These are phyloP conservation scores for Leptoteleia sp. DNA, from an alignment of 1,140 invertebrate species.

Conservation along the genomic window DNA sequence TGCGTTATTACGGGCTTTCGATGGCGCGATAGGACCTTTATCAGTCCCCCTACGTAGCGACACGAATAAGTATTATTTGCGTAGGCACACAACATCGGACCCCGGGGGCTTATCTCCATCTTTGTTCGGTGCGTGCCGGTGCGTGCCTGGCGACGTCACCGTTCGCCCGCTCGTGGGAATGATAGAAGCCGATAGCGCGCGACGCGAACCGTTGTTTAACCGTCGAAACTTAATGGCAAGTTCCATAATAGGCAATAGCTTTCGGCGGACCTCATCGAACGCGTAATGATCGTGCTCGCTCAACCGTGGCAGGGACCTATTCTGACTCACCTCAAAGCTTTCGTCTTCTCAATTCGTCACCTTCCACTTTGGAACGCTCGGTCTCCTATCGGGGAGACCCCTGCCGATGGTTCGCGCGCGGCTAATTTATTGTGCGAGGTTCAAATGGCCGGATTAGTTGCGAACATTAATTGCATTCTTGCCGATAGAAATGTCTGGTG, in stretches of 20 bases:
- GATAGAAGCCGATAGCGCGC: constrained; percentile 63
- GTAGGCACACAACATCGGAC: too few species aligned
- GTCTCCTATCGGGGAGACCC: constrained; percentile 38
- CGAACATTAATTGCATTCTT: too few species aligned
- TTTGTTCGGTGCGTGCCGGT: constrained; percentile 66
- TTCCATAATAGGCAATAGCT: constrained; percentile 48
- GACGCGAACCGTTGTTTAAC: constrained; percentile 58
- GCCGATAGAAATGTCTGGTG: too few species aligned
- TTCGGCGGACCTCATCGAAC: constrained; percentile 24
- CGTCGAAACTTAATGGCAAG: constrained; percentile 53
- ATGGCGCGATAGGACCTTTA: constrained; percentile 45
- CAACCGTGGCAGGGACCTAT: constrained; percentile 50
- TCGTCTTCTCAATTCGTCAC: constrained; percentile 55
- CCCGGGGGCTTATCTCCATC: constrained; percentile 55
- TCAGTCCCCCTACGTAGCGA: constrained; percentile 42
- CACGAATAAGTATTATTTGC: constrained; percentile 38
- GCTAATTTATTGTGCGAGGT: too few species aligned
- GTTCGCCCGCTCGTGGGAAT: constrained; percentile 70
- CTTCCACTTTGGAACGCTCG: constrained; percentile 37
- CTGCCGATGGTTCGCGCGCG: too few species aligned
- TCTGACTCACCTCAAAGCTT: constrained; percentile 38
- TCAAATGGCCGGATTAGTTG: too few species aligned
- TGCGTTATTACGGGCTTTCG: constrained; percentile 29
- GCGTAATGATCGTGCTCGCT: constrained; percentile 44
- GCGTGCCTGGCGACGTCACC: constrained; percentile 66